These are phyloP conservation scores for Drosophila gunungcola DNA, from an alignment of 1,140 invertebrate genomes.

Conservation along the genomic window DNA sequence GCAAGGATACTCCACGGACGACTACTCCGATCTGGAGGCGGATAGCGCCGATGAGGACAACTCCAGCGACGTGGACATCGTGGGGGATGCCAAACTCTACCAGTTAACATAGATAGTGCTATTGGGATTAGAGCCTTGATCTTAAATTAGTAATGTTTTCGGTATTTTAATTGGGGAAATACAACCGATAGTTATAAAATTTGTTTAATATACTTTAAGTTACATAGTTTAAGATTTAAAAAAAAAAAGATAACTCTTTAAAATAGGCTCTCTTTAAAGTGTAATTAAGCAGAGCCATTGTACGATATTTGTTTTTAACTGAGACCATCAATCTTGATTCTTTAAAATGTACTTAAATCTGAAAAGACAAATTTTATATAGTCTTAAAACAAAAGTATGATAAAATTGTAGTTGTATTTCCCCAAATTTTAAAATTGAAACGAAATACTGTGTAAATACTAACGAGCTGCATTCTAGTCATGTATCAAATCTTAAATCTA, in stretches of 20 bases:
- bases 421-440: background rate
- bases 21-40: constrained; percentile 75
- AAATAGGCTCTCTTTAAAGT: background rate
- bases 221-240: background rate
- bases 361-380: no score
- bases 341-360: no score
- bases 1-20: constrained; percentile 79
- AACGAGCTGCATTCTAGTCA: constrained; percentile 42
- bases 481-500: constrained; percentile 37
- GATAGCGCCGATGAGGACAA: constrained; percentile 80
- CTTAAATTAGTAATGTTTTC: constrained; percentile 12
- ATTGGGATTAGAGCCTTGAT: constrained; percentile 9
- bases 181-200: background rate
- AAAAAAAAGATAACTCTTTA: background rate
- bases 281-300: no score
- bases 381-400: no score
- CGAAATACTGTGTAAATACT: constrained; percentile 50
- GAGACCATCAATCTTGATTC: no score
- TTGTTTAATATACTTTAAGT: no score
- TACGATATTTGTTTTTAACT: no score
- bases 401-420: constrained; percentile 7
- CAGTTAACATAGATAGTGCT: constrained; percentile 72
- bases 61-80: constrained; percentile 83
- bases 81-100: constrained; percentile 83
- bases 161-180: constrained; percentile 17